Evolutionary conservation across 2,888 invertebrate species (phyloP).

Genomic region (Barypeithes pellucidus): DNA sequence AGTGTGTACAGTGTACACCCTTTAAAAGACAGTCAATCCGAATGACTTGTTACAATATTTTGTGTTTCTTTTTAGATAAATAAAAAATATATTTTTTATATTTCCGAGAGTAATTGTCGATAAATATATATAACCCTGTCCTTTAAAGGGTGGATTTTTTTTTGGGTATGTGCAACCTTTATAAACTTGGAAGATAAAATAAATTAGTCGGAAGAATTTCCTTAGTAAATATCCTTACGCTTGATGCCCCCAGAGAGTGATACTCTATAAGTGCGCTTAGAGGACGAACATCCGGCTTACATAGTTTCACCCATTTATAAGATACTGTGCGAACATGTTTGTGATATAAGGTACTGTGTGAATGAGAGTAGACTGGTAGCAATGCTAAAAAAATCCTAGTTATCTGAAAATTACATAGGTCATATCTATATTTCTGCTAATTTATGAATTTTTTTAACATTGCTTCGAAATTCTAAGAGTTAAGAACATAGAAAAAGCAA

Average conservation of each 20-base stretch:
- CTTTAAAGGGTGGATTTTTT: slow-evolving; percentile 8
- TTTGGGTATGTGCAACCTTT: slow-evolving; percentile 16
- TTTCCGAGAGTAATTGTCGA: no score
- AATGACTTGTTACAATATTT: no score
- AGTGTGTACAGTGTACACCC: slow-evolving; percentile 1
- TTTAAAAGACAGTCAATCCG: slow-evolving; percentile 20
- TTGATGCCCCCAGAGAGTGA: background rate
- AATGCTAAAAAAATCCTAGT: slow-evolving; percentile 26
- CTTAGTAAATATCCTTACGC: background rate
- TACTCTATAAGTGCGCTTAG: background rate
- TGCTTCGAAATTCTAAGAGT: background rate
- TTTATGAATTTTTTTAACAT: slow-evolving; percentile 19
- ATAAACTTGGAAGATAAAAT: background rate
- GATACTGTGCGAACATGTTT: slow-evolving; percentile 35
- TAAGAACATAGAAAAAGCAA: slow-evolving; percentile 42
- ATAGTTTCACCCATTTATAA: slow-evolving; percentile 12
- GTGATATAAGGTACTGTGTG: slow-evolving; percentile 35
- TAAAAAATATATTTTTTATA: no score
- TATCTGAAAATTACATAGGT: background rate
- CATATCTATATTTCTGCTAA: background rate
- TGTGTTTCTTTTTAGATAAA: no score
- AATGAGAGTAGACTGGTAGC: slow-evolving; percentile 29
- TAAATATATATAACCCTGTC: no score
- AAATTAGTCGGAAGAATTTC: background rate
- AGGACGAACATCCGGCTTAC: background rate